phyloP scores from a whole-genome alignment of 2,888 invertebrate species.

The Incurvaria masculella region DNA sequence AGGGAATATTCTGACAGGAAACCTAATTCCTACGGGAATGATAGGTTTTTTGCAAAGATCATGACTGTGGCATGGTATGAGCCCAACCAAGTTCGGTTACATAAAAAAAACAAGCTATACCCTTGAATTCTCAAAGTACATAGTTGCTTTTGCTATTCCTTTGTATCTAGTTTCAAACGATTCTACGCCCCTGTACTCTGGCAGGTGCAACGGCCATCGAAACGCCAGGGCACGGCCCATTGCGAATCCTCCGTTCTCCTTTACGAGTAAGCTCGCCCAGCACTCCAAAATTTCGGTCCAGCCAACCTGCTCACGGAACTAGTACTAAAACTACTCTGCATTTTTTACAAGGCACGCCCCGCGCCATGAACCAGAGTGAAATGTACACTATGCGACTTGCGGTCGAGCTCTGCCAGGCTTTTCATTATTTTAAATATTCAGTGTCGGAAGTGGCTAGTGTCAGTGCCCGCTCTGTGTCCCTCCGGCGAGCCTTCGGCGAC shows the following conservation, averaged over 20 bases:
- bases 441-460: constrained; percentile 36
- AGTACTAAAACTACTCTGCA: constrained; percentile 52
- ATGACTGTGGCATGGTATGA: too few relatives aligned
- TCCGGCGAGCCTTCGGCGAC: not conserved
- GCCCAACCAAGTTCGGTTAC: too few relatives aligned
- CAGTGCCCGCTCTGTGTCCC: not conserved
- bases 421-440: constrained; percentile 55
- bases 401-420: constrained; percentile 21
- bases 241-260: constrained; percentile 12
- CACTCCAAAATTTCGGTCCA: constrained; percentile 36
- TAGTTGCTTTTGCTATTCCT: too few relatives aligned
- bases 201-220: not conserved
- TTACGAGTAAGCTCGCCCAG: constrained; percentile 36
- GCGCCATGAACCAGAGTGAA: constrained; percentile 22
- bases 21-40: too few relatives aligned
- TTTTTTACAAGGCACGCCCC: constrained; percentile 53
- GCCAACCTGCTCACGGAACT: constrained; percentile 43
- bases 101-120: too few relatives aligned
- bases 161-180: too few relatives aligned
- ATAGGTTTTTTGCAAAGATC: too few relatives aligned
- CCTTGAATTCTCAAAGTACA: too few relatives aligned
- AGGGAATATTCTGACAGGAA: too few relatives aligned
- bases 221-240: not conserved
- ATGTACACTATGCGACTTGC: not conserved
- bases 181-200: too few relatives aligned